phyloP scores from a whole-genome alignment of 2,113 vertebrate genomes.

The Phrynosoma blainvillii region DNA sequence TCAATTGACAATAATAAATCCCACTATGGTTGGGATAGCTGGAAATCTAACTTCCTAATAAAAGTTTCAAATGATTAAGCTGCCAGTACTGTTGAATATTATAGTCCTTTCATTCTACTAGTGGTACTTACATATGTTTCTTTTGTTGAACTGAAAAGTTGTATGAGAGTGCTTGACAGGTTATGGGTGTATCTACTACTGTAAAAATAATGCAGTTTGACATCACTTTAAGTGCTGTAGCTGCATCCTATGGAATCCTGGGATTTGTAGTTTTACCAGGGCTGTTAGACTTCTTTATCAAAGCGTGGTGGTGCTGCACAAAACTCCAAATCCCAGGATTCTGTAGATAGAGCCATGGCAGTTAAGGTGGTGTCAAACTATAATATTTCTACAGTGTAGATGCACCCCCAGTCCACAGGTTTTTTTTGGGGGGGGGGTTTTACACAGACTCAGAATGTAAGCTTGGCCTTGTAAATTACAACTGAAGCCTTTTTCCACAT shows the following conservation, averaged over 20 bases:
- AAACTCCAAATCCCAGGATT: too few species aligned
- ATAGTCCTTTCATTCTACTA: background rate
- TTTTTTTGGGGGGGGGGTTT: too few species aligned
- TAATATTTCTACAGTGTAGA: too few species aligned
- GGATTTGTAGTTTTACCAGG: too few species aligned
- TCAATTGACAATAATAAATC: constrained; percentile 37
- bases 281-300: too few species aligned
- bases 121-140: background rate
- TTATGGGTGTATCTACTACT: background rate
- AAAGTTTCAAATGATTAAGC: background rate
- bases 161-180: background rate
- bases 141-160: constrained; percentile 4
- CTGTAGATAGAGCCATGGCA: too few species aligned
- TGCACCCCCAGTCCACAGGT: too few species aligned
- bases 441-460: constrained; percentile 7
- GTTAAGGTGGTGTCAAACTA: too few species aligned
- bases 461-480: constrained; percentile 28
- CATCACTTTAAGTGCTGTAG: too few species aligned
- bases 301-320: too few species aligned
- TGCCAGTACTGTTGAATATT: background rate
- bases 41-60: constrained; percentile 35
- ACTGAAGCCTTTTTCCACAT: constrained; percentile 48
- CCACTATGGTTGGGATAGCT: constrained; percentile 24
- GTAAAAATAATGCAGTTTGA: too few species aligned
- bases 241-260: too few species aligned